Percentiles rank a stretch among this genome's conserved stretches.
Conservation (phyloP, 2,113 vertebrate genomes). For the Agelaius tricolor region DNA sequence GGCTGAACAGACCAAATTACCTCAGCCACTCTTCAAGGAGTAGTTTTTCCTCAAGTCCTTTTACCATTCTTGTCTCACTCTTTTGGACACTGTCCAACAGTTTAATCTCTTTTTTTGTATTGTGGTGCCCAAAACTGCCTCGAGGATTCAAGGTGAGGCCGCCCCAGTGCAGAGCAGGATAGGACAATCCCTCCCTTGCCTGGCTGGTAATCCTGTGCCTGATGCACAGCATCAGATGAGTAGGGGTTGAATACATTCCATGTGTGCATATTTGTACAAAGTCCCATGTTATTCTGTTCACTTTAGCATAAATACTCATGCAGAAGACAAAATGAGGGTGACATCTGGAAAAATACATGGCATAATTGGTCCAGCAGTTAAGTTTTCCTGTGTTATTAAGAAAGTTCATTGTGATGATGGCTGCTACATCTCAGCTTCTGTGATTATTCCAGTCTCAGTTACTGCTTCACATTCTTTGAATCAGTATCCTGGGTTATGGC, state of each 20-base stretch:
- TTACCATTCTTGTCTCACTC: not conserved
- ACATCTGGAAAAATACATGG: not conserved
- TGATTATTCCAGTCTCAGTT: not conserved
- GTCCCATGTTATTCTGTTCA: not conserved
- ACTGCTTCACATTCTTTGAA: not conserved
- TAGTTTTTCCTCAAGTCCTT: rapidly evolving
- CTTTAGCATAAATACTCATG: not conserved
- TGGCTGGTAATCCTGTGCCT: rapidly evolving
- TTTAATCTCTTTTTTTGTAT: not conserved
- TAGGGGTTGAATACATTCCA: not conserved
- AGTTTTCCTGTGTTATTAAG: not conserved
- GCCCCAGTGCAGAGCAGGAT: not conserved
- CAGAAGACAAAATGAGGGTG: not conserved
- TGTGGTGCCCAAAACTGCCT: not conserved
- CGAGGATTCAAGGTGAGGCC: rapidly evolving
- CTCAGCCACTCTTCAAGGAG: not conserved
- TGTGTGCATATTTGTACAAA: not conserved
- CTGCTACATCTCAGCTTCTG: not conserved
- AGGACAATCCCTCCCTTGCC: not conserved
- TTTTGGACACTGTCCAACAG: not conserved
- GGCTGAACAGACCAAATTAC: not conserved
- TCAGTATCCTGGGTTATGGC: not conserved
- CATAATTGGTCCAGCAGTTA: not conserved
- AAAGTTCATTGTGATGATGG: not conserved
- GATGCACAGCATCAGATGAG: not conserved